Evolutionary conservation across 2,113 vertebrate species (phyloP), one percentile per base, ranked within the genome.

Genomic region (Hemiprocne comata): DNA sequence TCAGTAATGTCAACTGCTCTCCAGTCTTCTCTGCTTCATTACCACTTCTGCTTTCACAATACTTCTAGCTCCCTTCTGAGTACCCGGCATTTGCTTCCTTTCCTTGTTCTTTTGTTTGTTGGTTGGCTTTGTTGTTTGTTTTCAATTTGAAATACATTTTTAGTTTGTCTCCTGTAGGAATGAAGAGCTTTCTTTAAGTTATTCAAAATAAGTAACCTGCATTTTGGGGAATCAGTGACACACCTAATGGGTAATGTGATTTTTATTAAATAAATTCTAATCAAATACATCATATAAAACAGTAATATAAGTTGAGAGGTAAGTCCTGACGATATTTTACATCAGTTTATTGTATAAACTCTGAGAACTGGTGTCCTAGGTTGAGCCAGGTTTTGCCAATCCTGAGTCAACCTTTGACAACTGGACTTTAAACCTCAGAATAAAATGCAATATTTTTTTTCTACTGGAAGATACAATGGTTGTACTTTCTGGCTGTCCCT

Each of bases 1-100:
- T 64, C 85, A 82, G 62, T 87, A 85, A 94, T 83, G 78, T 87
- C 91, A 96, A 58, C 66, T 93, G 95, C 46, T 82, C 50, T 85
- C n/a, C 46, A 46, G 17, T 87, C 62, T 87, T 93, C 87, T 76
- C 26, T 91, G 66, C 85, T 95, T 95, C 82, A 61, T 91, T 94
- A 66, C 62, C 34, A 17, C 58, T 87, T 85, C 40, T 77, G 9
- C n/a, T 87, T 85, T 91, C 69, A 84, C 42, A 86, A 33, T 85
- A 67, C 42, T 88, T 88, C 20, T 58, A 64, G 21, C 28, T 83
- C 21, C 31, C 21, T 54, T 82, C 69, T 78, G 82, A 85, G 50
- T 85, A 93, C 42, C n/a, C 75, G 73, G 28, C 7, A 62, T 76
- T 85, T 90, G 1, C 7, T 7, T 6, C 2, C 15, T 70, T 93